Percentiles rank a stretch among this genome's conserved stretches.
Evolutionary conservation across 1,140 invertebrate genomes (phyloP).

Genomic region (Drosophila neocordata): DNA sequence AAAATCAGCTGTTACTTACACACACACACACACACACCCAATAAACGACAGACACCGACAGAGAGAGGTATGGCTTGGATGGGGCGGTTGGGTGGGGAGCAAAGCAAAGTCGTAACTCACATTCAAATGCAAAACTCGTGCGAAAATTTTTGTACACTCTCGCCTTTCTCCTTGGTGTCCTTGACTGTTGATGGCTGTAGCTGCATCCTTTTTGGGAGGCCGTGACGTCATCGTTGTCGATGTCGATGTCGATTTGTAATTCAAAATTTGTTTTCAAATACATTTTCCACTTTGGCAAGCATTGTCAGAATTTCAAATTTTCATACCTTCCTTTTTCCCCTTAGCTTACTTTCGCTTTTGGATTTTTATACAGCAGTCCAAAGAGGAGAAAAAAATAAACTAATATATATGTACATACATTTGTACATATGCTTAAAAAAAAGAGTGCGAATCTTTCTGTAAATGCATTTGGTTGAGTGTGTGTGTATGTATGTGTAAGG

Average conservation of each 20-base stretch:
- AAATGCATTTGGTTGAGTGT: constrained; percentile 22
- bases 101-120: constrained; percentile 62
- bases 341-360: constrained; percentile 19
- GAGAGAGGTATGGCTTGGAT: background rate
- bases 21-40: constrained; percentile 24
- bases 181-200: constrained; percentile 38
- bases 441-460: background rate
- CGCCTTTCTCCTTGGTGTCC: constrained; percentile 4
- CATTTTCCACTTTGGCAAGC: constrained; percentile 70
- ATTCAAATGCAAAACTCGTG: constrained; percentile 81
- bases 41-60: background rate
- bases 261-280: constrained; percentile 81
- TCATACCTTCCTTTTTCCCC: constrained; percentile 26
- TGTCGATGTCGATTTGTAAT: constrained; percentile 73
- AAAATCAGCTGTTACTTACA: constrained; percentile 70
- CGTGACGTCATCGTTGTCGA: constrained; percentile 51
- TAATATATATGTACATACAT: constrained; percentile 19
- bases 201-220: constrained; percentile 65
- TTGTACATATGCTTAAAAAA: constrained; percentile 3
- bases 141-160: constrained; percentile 68
- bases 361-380: constrained; percentile 66
- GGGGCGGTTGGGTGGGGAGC: background rate
- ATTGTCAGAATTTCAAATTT: constrained; percentile 74
- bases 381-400: constrained; percentile 33
- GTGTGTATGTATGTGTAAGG: constrained; percentile 35